Conservation (phyloP, 2,888 invertebrate species). For the Lasius platythorax region DNA sequence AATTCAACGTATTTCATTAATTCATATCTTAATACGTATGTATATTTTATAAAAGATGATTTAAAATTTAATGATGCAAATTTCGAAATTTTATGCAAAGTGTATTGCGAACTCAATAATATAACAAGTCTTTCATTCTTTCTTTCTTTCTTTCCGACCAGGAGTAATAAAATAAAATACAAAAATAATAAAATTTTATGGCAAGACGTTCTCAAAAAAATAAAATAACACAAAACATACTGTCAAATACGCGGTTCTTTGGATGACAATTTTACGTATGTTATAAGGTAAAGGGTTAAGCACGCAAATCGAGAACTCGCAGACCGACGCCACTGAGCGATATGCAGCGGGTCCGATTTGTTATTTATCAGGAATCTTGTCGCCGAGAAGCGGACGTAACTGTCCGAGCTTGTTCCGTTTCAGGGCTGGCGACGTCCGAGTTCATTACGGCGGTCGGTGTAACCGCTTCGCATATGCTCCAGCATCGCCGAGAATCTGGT, state of each 20-base stretch:
- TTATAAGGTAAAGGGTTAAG: background rate
- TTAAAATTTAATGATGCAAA: background rate
- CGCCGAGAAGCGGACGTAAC: conserved; percentile 42
- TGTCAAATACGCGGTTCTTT: background rate
- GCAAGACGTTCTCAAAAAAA: background rate
- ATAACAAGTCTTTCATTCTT: background rate
- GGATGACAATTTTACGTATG: background rate
- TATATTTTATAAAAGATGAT: background rate
- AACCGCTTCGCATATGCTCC: conserved; percentile 73
- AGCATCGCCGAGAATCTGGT: conserved; percentile 65
- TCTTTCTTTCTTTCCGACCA: background rate
- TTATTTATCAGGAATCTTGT: conserved; percentile 49
- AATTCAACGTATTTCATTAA: background rate
- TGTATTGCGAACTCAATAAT: too few species aligned
- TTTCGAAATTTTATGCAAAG: background rate
- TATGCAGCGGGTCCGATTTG: conserved; percentile 40
- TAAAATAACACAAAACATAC: background rate
- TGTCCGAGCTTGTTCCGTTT: conserved; percentile 47
- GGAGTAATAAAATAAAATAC: background rate
- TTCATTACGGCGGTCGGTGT: conserved; percentile 70
- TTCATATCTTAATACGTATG: background rate
- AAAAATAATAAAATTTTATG: background rate
- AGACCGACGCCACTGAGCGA: background rate
- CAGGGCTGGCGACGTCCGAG: conserved; percentile 65
- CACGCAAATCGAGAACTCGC: background rate